Conservation (phyloP, 2,113 vertebrate genomes). For the Callorhinus ursinus region DNA sequence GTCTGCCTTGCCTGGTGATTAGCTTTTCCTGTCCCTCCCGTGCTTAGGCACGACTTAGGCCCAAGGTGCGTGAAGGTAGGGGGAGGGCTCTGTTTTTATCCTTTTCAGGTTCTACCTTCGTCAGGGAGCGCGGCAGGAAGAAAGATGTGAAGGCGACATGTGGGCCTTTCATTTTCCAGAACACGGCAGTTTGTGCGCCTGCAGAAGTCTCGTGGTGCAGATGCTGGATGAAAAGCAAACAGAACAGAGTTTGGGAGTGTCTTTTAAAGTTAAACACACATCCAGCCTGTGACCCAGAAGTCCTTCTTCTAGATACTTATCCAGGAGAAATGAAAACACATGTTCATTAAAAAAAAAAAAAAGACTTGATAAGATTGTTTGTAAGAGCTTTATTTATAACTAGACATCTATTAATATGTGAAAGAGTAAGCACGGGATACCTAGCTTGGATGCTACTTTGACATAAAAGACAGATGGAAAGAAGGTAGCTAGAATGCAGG, state of each 20-base stretch:
- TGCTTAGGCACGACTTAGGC: fast-evolving
- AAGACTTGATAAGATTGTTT: background rate
- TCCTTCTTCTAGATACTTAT: background rate
- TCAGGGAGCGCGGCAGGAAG: background rate
- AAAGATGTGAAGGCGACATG: background rate
- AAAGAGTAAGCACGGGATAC: background rate
- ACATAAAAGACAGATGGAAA: background rate
- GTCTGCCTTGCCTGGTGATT: fast-evolving
- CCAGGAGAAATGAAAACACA: background rate
- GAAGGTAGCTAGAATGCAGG: background rate
- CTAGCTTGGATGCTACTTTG: background rate
- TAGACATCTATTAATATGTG: background rate
- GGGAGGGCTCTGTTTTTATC: background rate
- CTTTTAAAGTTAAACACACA: background rate
- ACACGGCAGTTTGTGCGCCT: background rate
- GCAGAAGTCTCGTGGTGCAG: background rate
- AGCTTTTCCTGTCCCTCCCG: too few species aligned
- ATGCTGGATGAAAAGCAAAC: background rate
- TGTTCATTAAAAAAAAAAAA: background rate
- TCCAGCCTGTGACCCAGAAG: background rate
- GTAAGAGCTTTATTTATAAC: background rate
- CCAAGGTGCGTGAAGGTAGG: background rate
- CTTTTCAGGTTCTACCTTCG: background rate
- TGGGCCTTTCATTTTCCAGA: background rate
- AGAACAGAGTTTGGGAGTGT: background rate